Evolutionary conservation across 2,113 vertebrate genomes (phyloP), one percentile per base, ranked within the genome.

Genomic region (Zootoca vivipara): DNA sequence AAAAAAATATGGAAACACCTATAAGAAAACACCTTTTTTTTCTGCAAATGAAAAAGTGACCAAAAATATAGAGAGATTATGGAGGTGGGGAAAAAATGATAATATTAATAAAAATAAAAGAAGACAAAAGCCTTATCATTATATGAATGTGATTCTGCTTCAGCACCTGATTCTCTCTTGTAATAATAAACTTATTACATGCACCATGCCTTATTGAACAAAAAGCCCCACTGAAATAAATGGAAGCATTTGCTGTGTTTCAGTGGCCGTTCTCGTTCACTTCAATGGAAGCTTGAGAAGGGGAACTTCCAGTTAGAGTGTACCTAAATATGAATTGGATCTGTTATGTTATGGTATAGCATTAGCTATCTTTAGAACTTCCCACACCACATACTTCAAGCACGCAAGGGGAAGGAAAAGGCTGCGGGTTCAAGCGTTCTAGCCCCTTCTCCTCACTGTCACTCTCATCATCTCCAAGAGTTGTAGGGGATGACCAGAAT

Each of bases 61-160:
- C 52, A 12, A 77, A 89, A 85, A 86, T 58, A 70, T 26, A 35
- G 28, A 67, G n/a, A 33, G 3, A 91, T 89, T 92, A 85, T 65
- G 70, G 35, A 52, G 64, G 4, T 35, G 56, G 42, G 56, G 42
- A 26, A 85, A 77, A 62, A 12, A 80, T 91, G 83, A 82, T 6
- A 72, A 0, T 72, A 10, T 64, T 18, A 56, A 46, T 88, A 89
- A 89, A 35, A 89, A 3, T 3, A 62, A n/a, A 8, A 72, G 6
- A 30, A 52, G 46, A 52, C 46, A 26, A 56, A 84, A 72, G 42
- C n/a, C 42, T 73, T 18, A 20, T 73, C 7, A 38, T 74, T 33
- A 74, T 33, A 74, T 74, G 13, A 82, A 12, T 65, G 33, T 15
- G 5, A 26, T 62, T 35, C n/a, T 58, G 16, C 30, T 64, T 58